Evolutionary conservation across 2,888 invertebrate species (phyloP), one percentile per base, ranked within the genome.

Genomic region (Sesia bembeciformis): DNA sequence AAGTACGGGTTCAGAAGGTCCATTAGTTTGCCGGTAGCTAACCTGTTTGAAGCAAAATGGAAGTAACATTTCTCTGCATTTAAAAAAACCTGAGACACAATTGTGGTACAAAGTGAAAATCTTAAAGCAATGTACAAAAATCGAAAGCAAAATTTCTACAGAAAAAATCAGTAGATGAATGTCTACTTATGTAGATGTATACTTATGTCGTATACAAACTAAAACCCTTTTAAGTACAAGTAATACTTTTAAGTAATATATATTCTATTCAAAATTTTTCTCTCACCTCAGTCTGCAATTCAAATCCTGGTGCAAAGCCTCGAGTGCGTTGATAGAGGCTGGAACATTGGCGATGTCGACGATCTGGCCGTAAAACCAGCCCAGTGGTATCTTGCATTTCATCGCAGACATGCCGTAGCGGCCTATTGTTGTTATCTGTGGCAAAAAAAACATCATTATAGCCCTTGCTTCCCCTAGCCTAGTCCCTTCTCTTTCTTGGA

Each of bases 301-400:
- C 49, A 90, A 62, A 56, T 90, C 90, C 60, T 90, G 84, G 4
- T 87, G 80, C 58, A 90, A 60, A 0, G 88, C 86, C 53, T 79
- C 81, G 41, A 90, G 78, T 3, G 89, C 83, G 57, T 78, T 86
- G 40, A 88, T 61, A 1, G 89, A 88, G 0, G 88, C 82, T 52
- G 77, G 81, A 4, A 92, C 92, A 58, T 93, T 93, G 23, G 93
- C 92, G 6, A 97, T 88, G 56, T 96, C 92, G 3, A 95, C 93
- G 49, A 96, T 92, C 78, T 97, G 97, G 0, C 98, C 98, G 76
- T 96, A 98, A 82, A 97, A 98, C 81, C 94, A 94, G n/a, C 97
- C 98, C 43, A 97, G 89, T 0, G 97, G 97, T 60, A 98, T 96
- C 84, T 95, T 94, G 70, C 97, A 97, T 64, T 96, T 93, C 55